A percentile compares a stretch with the other conserved stretches of the same genome.
Conservation (phyloP, 2,888 invertebrate species). For the Conistra vaccinii region DNA sequence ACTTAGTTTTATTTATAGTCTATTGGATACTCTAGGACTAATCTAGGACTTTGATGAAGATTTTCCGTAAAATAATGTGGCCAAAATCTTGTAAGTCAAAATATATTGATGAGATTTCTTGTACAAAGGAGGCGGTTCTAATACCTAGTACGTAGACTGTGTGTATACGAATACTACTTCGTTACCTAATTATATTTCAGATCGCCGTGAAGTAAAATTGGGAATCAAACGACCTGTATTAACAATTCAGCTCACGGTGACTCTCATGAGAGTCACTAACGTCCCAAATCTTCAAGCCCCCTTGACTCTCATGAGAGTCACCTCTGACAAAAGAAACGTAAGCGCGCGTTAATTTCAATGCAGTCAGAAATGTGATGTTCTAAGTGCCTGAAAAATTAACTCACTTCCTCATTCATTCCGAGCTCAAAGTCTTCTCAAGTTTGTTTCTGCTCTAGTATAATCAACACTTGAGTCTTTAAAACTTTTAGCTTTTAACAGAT, state of each 20-base stretch:
- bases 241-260: no score
- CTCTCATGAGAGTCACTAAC: no score
- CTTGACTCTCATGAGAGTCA: no score
- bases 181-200: no score
- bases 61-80: background rate
- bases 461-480: constrained; percentile 21
- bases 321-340: no score
- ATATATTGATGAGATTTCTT: background rate
- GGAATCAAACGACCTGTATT: no score
- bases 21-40: background rate
- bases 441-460: background rate
- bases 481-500: constrained; percentile 21
- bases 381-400: background rate
- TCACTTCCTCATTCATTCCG: background rate
- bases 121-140: no score
- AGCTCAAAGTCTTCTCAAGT: background rate
- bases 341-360: no score
- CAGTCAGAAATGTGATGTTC: background rate
- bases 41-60: background rate
- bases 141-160: no score
- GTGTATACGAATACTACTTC: no score
- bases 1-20: constrained; percentile 1
- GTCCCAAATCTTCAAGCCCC: no score
- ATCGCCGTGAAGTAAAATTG: no score
- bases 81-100: background rate